Base-by-base conservation (phyloP, 1,140 invertebrate genomes). In the Drosophila lacertosa region DNA sequence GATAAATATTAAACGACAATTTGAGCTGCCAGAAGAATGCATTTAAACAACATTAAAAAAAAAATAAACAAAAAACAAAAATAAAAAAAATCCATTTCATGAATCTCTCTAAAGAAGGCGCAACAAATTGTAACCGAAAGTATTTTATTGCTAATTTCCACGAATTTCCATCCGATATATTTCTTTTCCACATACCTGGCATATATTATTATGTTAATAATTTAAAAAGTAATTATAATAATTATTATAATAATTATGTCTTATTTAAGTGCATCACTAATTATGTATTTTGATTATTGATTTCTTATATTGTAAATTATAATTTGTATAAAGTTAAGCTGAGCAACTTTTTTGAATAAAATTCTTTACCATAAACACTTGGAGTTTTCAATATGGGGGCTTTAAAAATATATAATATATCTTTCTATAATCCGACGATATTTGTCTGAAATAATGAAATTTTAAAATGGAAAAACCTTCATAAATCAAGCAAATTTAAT, bases 321-420 rank as follows among this genome's bases (percentile, higher is more conserved):
- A 66, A 88, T 88, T 88, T 88, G 82, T 88, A 88, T 89, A 86
- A 86, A 88, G 77, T 82, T 88, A 88, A 88, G 82, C 64, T 57
- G 77, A 77, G 63, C 55, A 77, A 88, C 70, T 70, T 88, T 86
- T 86, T 86, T 88, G 82, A 88, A 88, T 88, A 88, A 88, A 88
- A 88, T 88, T 88, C 82, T 88, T 88, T 78, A 88, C 77, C 77
- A 76, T 76, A 63, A 67, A 67, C n/a, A 15, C 13, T 9, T 1
- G 11, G 3, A 13, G 9, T 33, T 22, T 22, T 26, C 6, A 29
- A 29, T 29, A 9, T 29, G n/a, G n/a, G n/a, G n/a, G n/a, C n/a
- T n/a, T n/a, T n/a, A n/a, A n/a, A n/a, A n/a, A n/a, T n/a, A n/a
- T n/a, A n/a, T n/a, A n/a, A n/a, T n/a, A n/a, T n/a, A n/a, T n/a